Base-by-base conservation (phyloP, 30 jellyfish, hydroid and myxozoan genomes). In the Mastigias papua region DNA sequence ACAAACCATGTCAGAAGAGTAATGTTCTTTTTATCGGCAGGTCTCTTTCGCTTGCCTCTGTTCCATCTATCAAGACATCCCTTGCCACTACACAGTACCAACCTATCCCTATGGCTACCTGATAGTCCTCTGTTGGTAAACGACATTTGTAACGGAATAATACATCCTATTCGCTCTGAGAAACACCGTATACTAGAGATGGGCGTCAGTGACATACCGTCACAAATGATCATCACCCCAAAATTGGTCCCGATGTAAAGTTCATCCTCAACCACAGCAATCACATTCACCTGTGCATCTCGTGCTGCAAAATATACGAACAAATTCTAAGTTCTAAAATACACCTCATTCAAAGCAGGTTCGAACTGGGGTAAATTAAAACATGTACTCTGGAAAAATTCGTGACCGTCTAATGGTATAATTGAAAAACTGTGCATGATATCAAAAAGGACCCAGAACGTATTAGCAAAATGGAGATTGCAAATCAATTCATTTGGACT, bases 231-330 rank as follows among this genome's bases (percentile, higher is more conserved):
- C 82, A 95, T 42, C 57, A 92, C 85, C 1, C 99, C 99, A 70
- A 37, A 86, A n/a, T 97, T 70, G 22, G 99, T 95, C 22, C 99
- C 99, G 50, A 95, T 78, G 90, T 95, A 95, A 68, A 95, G 86
- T 54, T 85, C 81, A 73, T 90, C 73, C 57, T 86, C 99, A 22
- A 89, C 99, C 27, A 95, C 96, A 25, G 90, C 86, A 25, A 95
- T 57, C 25, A 97, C 78, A 48, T 78, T 62, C 34, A 95, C 85
- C 64, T 95, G 99, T 17, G 99, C 97, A 49, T 89, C 89, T 42
- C 90, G 76, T 4, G 91, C 98, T 95, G 90, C 48, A 71, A 51
- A 16, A 48, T 28, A 10, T 9, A 89, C 42, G 26, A 62, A 25
- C 28, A 80, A 23, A 79, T 16, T 63, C 65, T 54, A 30, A 16